Base-by-base conservation (phyloP, 2,888 invertebrate species). In the Eupithecia subfuscata region DNA sequence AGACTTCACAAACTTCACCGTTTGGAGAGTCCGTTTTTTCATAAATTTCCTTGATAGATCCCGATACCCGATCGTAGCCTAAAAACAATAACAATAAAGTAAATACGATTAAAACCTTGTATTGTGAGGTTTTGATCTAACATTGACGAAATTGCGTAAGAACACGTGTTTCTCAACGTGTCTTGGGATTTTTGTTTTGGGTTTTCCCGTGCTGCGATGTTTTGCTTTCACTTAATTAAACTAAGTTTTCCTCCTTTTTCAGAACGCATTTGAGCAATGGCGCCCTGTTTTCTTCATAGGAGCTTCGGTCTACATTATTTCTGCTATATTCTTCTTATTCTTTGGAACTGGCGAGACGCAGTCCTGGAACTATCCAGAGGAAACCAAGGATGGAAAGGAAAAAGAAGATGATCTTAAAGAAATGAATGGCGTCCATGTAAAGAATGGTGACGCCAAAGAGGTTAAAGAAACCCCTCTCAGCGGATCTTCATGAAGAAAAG, bases 231-330 rank as follows among this genome's bases (percentile, higher is more conserved):
- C 72, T 70, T 60, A 14, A 14, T 73, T 43, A 25, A 71, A 34
- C n/a, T 56, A 63, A 43, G 16, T 67, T 70, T 73, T 69, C 74
- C 75, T 67, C 73, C 69, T 40, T 12, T 72, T 75, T 74, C 89
- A 97, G 97, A 97, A 97, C 83, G 96, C 96, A 64, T 95, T 97
- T 78, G 95, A 96, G 68, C 96, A 97, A 85, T 97, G 97, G 97
- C 96, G 97, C 72, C 95, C 95, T 70, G 96, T 97, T 76, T 97
- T 97, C 87, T 96, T 96, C 88, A 95, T 97, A 69, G 97, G 97
- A 6, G 96, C 97, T 1, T 94, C 95, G 11, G 97, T 96, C 11
- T 97, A 97, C 82, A 95, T 96, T 18, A 92, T 96, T 12, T 96
- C 97, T 0, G 97, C 97, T 0, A 74, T 97, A 56, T 90, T 97